Percentiles rank a stretch among this genome's conserved stretches.
Evolutionary conservation across 2,888 invertebrate species (phyloP).

Genomic region (Melanargia galathea): DNA sequence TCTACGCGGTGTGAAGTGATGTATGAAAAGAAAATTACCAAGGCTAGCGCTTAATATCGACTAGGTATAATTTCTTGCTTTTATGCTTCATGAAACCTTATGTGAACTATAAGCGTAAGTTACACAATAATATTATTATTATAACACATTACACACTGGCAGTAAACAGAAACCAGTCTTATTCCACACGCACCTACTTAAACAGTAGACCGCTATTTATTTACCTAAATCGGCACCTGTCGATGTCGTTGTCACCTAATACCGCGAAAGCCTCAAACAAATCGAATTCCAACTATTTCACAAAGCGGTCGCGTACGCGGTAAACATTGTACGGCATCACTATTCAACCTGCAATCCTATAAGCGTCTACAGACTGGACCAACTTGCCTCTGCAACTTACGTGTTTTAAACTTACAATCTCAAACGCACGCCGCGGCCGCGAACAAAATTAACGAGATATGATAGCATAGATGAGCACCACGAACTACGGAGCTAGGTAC

Average conservation of each 20-base stretch:
- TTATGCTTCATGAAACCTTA: too few relatives aligned
- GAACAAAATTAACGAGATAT: too few relatives aligned
- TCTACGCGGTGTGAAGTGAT: too few relatives aligned
- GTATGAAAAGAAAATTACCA: too few relatives aligned
- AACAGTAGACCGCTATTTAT: conserved; percentile 30
- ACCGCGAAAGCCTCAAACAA: conserved; percentile 44
- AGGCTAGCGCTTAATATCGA: too few relatives aligned
- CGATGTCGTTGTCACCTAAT: conserved; percentile 38
- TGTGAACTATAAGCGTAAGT: too few relatives aligned
- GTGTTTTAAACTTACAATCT: not conserved
- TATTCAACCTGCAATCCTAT: conserved; percentile 61
- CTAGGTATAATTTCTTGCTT: too few relatives aligned
- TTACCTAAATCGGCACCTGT: conserved; percentile 36
- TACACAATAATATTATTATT: not conserved
- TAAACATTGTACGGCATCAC: conserved; percentile 64
- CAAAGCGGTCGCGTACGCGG: conserved; percentile 57
- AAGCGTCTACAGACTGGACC: not conserved
- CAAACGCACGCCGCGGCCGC: too few relatives aligned
- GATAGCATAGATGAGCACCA: too few relatives aligned
- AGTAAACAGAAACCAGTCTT: not conserved
- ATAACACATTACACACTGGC: too few relatives aligned
- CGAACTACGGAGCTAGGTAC: too few relatives aligned
- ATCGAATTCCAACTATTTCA: conserved; percentile 59
- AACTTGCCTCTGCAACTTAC: not conserved
- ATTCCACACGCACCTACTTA: not conserved